Evolutionary conservation across 2,888 invertebrate genomes (phyloP).

Genomic region (Synanthedon myopaeformis): DNA sequence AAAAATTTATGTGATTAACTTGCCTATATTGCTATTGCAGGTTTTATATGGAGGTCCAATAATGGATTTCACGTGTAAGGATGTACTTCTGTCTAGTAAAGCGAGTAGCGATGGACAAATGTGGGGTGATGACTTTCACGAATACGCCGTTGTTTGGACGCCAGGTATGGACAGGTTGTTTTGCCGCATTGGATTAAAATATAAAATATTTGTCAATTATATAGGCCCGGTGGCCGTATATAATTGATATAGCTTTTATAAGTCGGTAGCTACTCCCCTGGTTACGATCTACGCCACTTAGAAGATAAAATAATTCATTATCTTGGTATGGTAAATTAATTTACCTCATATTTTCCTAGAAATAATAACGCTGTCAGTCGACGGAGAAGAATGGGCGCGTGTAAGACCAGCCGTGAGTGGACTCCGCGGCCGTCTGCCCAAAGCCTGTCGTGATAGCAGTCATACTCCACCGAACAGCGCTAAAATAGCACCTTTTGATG

Average conservation of each 20-base stretch:
- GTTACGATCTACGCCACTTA: too few species aligned
- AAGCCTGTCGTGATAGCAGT: slow-evolving; percentile 13
- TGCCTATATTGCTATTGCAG: slow-evolving; percentile 11
- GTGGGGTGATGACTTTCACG: slow-evolving; percentile 74
- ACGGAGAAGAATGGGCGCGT: slow-evolving; percentile 57
- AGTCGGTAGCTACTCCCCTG: too few species aligned
- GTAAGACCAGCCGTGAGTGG: slow-evolving; percentile 40
- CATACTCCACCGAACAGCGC: slow-evolving; percentile 11
- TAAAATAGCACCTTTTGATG: slow-evolving; percentile 52
- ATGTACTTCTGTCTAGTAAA: slow-evolving; percentile 29
- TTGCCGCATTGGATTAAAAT: too few species aligned
- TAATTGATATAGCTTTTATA: too few species aligned
- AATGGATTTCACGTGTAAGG: slow-evolving; percentile 40
- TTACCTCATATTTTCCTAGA: too few species aligned
- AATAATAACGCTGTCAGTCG: slow-evolving; percentile 55
- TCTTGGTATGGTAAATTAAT: too few species aligned
- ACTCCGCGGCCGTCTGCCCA: slow-evolving; percentile 26
- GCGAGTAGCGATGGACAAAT: slow-evolving; percentile 12
- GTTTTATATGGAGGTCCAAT: slow-evolving; percentile 64
- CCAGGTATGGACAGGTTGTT: slow-evolving; percentile 63
- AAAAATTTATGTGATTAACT: too few species aligned
- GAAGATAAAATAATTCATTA: too few species aligned
- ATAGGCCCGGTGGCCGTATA: too few species aligned
- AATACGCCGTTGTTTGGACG: slow-evolving; percentile 75
- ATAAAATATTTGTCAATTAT: too few species aligned